Evolutionary conservation across 2,888 invertebrate species (phyloP).

Genomic region (Brenthis ino): DNA sequence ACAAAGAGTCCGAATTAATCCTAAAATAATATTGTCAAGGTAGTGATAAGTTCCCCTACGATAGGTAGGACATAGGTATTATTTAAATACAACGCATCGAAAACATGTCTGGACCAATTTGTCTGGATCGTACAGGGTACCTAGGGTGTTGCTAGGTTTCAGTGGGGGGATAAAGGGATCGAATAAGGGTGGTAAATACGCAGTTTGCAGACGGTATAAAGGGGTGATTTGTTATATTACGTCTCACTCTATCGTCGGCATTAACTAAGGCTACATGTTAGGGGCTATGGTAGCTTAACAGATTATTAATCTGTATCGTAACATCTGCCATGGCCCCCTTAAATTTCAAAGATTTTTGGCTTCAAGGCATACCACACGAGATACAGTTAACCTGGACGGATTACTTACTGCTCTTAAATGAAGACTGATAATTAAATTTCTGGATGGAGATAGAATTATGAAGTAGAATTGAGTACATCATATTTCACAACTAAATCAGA

Average conservation of each 20-base stretch:
- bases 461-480: not conserved
- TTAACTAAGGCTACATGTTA: not conserved
- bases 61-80: conserved; percentile 18
- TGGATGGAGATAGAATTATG: too few relatives aligned
- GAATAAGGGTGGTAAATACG: conserved; percentile 28
- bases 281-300: conserved; percentile 20
- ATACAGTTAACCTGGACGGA: not conserved
- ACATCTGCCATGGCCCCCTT: not conserved
- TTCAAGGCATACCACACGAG: not conserved
- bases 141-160: conserved; percentile 40
- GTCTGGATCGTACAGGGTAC: conserved; percentile 25
- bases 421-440: too few relatives aligned
- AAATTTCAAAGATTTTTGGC: not conserved
- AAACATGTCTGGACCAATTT: conserved; percentile 24
- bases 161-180: conserved; percentile 26
- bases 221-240: conserved; percentile 13
- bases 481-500: not conserved
- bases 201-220: conserved; percentile 32
- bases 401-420: too few relatives aligned
- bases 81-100: conserved; percentile 24
- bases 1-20: conserved; percentile 17
- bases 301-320: not conserved
- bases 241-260: conserved; percentile 19
- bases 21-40: conserved; percentile 23
- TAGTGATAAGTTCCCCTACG: not conserved